Percentiles rank a stretch among this genome's conserved stretches.
Conservation (phyloP, 2,888 invertebrate species). For the Melanophora roralis region DNA sequence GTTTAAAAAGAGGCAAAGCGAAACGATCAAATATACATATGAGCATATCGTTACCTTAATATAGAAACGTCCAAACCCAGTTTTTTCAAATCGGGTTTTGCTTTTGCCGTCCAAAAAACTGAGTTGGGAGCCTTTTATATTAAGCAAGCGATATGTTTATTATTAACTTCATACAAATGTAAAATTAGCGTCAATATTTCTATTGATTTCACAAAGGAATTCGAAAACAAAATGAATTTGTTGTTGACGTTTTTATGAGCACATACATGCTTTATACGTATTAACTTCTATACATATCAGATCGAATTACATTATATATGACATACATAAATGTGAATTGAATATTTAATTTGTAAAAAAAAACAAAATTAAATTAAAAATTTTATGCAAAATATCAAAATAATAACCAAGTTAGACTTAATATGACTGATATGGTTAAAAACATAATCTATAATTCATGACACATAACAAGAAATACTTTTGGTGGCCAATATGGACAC, state of each 20-base stretch:
- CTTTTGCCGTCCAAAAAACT: too few relatives aligned
- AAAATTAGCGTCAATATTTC: constrained; percentile 44
- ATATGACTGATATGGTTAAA: constrained; percentile 58
- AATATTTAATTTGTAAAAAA: constrained; percentile 38
- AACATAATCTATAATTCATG: constrained; percentile 60
- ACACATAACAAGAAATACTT: constrained; percentile 51
- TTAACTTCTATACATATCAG: constrained; percentile 29
- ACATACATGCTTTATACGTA: background rate
- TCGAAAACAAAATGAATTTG: constrained; percentile 59
- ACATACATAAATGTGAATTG: constrained; percentile 53
- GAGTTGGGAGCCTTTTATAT: too few relatives aligned
- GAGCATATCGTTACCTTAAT: too few relatives aligned
- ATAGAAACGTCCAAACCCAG: too few relatives aligned
- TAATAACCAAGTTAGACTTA: constrained; percentile 39
- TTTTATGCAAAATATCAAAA: constrained; percentile 25
- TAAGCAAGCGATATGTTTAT: too few relatives aligned
- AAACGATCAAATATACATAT: background rate
- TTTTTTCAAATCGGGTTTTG: too few relatives aligned
- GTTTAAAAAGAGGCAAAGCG: background rate
- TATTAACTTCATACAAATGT: too few relatives aligned
- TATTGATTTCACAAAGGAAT: constrained; percentile 58
- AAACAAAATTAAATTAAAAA: background rate
- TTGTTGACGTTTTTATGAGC: constrained; percentile 17
- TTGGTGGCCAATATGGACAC: constrained; percentile 50
- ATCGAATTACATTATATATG: constrained; percentile 51